These are phyloP conservation scores for Mnemiopsis leidyi DNA, from an alignment of 37 sponge, comb jelly and placozoan species.

Conservation along the genomic window DNA sequence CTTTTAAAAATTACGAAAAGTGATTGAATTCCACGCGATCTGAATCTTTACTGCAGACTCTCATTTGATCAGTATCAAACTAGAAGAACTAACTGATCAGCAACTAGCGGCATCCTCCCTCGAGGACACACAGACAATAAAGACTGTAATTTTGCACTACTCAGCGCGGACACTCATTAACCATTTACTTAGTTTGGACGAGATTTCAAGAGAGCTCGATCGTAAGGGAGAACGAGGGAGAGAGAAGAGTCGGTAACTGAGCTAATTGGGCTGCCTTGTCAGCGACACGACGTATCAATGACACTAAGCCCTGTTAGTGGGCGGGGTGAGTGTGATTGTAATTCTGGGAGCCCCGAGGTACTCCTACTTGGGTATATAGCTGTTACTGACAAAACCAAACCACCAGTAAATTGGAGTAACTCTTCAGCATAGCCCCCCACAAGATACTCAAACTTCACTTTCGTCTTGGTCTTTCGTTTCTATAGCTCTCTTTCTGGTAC, in stretches of 20 bases:
- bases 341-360: neutral
- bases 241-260: neutral
- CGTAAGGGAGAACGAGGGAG: neutral
- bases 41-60: too few species aligned
- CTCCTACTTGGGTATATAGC: neutral
- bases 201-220: neutral
- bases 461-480: too few species aligned
- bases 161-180: neutral
- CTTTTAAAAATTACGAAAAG: too few species aligned
- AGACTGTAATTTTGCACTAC: neutral
- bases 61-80: too few species aligned
- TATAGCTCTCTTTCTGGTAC: too few species aligned
- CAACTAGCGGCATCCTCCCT: too few species aligned
- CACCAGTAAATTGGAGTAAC: slow-evolving; percentile 11
- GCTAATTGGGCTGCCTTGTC: neutral
- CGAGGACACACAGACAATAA: too few species aligned
- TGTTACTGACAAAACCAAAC: slow-evolving; percentile 10
- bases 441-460: neutral
- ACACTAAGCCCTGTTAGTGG: slow-evolving; percentile 11
- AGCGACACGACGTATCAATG: slow-evolving; percentile 13
- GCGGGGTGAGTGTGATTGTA: slow-evolving; percentile 12
- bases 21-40: too few species aligned
- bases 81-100: too few species aligned
- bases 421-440: too few species aligned
- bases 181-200: neutral